phyloP scores from a whole-genome alignment of 1,140 invertebrate genomes.

The Nasonia longicornis region DNA sequence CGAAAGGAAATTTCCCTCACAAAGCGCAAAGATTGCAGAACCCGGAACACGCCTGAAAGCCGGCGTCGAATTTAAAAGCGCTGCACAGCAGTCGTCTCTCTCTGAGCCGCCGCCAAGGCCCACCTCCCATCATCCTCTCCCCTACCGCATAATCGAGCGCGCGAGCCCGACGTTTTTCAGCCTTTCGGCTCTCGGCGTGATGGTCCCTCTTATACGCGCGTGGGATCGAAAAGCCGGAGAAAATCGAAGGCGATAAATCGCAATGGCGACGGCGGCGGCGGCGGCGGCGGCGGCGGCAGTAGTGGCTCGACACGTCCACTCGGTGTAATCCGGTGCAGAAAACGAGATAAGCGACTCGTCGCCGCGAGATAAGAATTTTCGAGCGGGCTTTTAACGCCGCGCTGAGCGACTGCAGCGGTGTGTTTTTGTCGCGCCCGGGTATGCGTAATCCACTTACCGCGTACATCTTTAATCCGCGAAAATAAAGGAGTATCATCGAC shows the following conservation, averaged over 20 bases:
- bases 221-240: background rate
- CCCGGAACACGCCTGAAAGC: too few species aligned
- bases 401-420: background rate
- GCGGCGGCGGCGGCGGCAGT: background rate
- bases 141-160: background rate
- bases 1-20: background rate
- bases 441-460: slow-evolving; percentile 14
- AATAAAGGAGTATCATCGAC: background rate
- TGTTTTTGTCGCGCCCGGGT: background rate
- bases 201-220: background rate
- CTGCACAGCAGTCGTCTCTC: too few species aligned
- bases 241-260: slow-evolving; percentile 42
- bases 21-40: background rate
- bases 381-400: slow-evolving; percentile 18
- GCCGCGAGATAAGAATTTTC: slow-evolving; percentile 35
- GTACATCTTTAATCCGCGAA: slow-evolving; percentile 3
- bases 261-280: too few species aligned
- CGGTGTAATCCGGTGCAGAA: slow-evolving; percentile 41
- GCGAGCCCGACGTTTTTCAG: background rate
- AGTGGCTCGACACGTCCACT: slow-evolving; percentile 22
- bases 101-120: too few species aligned
- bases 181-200: slow-evolving; percentile 1
- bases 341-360: slow-evolving; percentile 41
- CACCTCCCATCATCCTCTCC: too few species aligned
- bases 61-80: too few species aligned